Evolutionary conservation across 1,140 invertebrate species (phyloP), one percentile per base, ranked within the genome.

Genomic region (Papilio polyxenes): DNA sequence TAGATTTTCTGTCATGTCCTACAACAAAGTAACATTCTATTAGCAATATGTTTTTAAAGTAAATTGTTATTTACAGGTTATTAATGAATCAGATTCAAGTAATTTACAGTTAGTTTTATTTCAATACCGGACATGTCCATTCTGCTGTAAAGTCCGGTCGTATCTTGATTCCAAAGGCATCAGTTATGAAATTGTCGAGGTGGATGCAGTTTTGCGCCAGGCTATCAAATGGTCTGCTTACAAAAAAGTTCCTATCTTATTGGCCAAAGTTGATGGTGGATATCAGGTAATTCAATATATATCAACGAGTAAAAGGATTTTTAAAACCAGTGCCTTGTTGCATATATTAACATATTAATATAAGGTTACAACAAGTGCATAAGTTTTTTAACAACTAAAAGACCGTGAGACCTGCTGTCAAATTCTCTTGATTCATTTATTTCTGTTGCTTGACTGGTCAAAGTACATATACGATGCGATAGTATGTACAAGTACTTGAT

Each of bases 111-210:
- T 99, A 20, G 97, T 97, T 1, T 94, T 99, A 37, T 99, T 97
- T 91, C 99, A 99, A 95, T 99, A 99, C 92, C 97, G 99, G 89
- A 99, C 98, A 4, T 99, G 99, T 94, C 99, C 99, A 49, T 99
- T 99, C 94, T 99, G 99, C 93, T 99, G 98, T 89, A 99, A 99
- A 96, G 98, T 99, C 0, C 96, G 99, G 83, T 97, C 98, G 20
- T 98, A 98, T 92, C 95, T 99, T 5, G 98, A 99, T 95, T 98
- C 97, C 89, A 97, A 98, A 94, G 99, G 99, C 6, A 96, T 99
- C 78, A 98, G 98, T 0, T 99, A 99, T 94, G 97, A 99, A 89
- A 95, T 99, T 17, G 97, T 99, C 17, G 99, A 99, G 96, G 99
- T 99, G 0, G 98, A 99, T 95, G 98, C 98, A 49, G 98, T 99